These are phyloP conservation scores for Stercorarius parasiticus DNA, from an alignment of 2,113 vertebrate genomes.

Conservation along the genomic window DNA sequence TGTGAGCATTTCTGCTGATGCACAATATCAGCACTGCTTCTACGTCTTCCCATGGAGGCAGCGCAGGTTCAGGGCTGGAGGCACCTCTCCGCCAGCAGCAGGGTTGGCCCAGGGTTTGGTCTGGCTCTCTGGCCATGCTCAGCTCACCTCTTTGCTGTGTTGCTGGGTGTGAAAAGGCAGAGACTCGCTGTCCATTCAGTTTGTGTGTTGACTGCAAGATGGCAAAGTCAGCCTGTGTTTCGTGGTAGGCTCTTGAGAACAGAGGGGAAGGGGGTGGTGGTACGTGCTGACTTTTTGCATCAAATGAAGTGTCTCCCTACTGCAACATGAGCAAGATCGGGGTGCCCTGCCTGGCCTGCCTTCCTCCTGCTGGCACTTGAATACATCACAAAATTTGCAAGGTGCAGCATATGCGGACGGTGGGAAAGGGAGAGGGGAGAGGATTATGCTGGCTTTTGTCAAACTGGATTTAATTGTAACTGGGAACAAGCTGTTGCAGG, in stretches of 20 bases:
- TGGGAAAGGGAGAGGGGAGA: background rate
- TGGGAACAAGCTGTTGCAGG: background rate
- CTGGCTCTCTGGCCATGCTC: rapidly evolving
- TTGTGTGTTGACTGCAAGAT: background rate
- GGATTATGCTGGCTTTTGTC: background rate
- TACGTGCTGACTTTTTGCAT: background rate
- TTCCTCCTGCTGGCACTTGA: background rate
- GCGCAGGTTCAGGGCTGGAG: background rate
- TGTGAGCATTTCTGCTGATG: background rate
- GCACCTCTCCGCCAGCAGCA: background rate
- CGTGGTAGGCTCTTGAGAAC: rapidly evolving
- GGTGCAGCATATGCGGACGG: too few relatives aligned
- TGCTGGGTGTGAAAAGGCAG: background rate
- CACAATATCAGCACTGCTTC: too few relatives aligned
- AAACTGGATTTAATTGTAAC: background rate
- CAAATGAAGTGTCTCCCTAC: background rate
- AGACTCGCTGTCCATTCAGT: background rate
- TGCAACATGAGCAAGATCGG: background rate
- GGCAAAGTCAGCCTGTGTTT: background rate
- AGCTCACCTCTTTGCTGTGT: background rate
- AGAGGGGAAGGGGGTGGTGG: background rate
- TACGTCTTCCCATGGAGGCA: background rate
- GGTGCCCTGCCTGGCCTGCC: background rate
- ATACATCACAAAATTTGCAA: background rate
- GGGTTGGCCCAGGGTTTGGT: background rate